A percentile compares a stretch with the other conserved stretches of the same genome.
Evolutionary conservation across 2,797 vertebrate species (phyloP).

Genomic region (Dendrocincla fuliginosa): DNA sequence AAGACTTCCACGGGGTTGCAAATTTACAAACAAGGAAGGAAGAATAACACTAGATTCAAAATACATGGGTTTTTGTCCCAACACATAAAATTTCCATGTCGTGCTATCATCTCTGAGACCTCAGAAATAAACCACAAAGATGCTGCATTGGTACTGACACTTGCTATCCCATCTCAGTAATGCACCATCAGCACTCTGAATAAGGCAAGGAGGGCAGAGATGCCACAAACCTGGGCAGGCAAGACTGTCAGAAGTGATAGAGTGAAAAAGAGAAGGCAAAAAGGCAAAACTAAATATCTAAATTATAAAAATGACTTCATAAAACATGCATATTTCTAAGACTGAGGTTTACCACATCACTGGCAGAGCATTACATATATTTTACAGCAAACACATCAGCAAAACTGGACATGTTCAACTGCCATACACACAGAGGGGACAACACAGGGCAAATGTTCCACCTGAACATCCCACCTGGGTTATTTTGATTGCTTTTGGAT

Average conservation of each 20-base stretch:
- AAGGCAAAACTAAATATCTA: not conserved
- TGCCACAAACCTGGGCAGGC: not conserved
- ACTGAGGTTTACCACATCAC: not conserved
- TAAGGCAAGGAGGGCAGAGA: not conserved
- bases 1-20: not conserved
- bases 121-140: not conserved
- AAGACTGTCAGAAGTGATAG: not conserved
- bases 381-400: not conserved
- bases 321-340: not conserved
- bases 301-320: not conserved
- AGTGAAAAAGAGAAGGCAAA: not conserved
- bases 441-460: not conserved
- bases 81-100: not conserved
- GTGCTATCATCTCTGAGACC: not conserved
- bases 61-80: fast-evolving
- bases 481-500: not conserved
- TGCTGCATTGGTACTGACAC: not conserved
- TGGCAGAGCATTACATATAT: not conserved
- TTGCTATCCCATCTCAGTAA: not conserved
- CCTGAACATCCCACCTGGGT: not conserved
- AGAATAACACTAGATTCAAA: not conserved
- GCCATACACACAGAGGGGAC: not conserved
- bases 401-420: not conserved
- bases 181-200: fast-evolving
- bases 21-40: not conserved